Base-by-base conservation (phyloP, 1,140 invertebrate genomes). In the Riptortus pedestris region DNA sequence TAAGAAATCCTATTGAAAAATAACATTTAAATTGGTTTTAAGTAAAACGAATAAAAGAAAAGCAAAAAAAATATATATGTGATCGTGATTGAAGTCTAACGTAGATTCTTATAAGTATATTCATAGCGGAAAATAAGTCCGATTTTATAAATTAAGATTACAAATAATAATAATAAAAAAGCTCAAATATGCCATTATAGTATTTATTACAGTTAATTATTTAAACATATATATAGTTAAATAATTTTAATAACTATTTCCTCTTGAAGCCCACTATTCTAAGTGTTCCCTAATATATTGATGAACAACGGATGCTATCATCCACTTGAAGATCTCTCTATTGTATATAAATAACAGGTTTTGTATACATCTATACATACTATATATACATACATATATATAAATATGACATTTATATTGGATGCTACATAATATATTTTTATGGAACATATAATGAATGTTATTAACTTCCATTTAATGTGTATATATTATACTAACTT, bases 341-440 rank as follows among this genome's bases (percentile, higher is more conserved):
- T 38, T 38, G 31, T 38, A 38, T 38, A 38, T 38, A 38, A 38
- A 7, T 14, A 38, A 7, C 5, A 38, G 5, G 22, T 55, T 55
- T 18, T 55, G 51, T 55, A 24, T 2, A 27, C 51, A 24, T 24
- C 14, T 55, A 55, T 55, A 24, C 7, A 55, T 55, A n/a, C n/a
- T n/a, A 55, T 55, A 48, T 20, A 11, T 48, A 26, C 24, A 12
- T 55, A 26, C 24, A 55, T 26, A 14, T 24, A 55, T 55, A 24
- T 24, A 55, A 24, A 55, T 26, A 55, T 55, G 26, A 24, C 22
- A 24, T 22, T 24, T 55, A 24, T 55, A 55, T 55, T 55, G 22
- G 24, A 55, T 55, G 16, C 51, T 24, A 26, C 51, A 55, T 55
- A 22, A 47, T 55, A 55, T 55, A 55, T 55, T 55, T 55, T 55